Conservation (phyloP, 1,140 invertebrate species). For the Chironomus tepperi region DNA sequence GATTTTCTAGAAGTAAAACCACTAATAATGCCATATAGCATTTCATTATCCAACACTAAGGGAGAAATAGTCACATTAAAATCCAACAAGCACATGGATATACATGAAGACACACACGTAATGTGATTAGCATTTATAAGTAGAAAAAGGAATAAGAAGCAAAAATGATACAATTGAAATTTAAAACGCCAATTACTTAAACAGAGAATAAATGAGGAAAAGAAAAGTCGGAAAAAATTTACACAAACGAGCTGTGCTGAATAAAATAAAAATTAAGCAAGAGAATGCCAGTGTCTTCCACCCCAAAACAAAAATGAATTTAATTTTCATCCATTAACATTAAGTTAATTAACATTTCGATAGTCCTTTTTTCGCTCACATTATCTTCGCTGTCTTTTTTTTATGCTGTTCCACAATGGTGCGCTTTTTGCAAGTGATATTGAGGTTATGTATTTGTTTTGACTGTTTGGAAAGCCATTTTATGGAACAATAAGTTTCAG, state of each 20-base stretch:
- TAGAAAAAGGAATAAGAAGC: not conserved
- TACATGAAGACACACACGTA: not conserved
- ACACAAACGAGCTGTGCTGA: not conserved
- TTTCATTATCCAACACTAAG: too few species aligned
- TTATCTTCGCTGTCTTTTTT: not conserved
- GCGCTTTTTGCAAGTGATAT: too few species aligned
- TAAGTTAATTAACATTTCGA: conserved; percentile 2
- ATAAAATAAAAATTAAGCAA: not conserved
- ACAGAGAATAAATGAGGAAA: not conserved
- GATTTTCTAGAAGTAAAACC: too few species aligned
- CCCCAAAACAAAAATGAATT: not conserved
- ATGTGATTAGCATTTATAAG: conserved; percentile 21
- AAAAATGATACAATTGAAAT: conserved; percentile 21
- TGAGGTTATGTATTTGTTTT: too few species aligned
- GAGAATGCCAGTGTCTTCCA: not conserved
- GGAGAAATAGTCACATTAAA: not conserved
- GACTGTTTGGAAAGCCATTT: too few species aligned
- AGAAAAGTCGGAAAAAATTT: conserved; percentile 1
- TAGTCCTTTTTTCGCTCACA: not conserved
- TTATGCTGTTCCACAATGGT: too few species aligned
- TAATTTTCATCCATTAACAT: conserved; percentile 14
- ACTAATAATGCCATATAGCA: too few species aligned
- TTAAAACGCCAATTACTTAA: conserved; percentile 23
- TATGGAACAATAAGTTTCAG: too few species aligned
- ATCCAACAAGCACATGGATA: not conserved